Conservation (phyloP, 1,140 invertebrate genomes). For the Sitobion miscanthi region DNA sequence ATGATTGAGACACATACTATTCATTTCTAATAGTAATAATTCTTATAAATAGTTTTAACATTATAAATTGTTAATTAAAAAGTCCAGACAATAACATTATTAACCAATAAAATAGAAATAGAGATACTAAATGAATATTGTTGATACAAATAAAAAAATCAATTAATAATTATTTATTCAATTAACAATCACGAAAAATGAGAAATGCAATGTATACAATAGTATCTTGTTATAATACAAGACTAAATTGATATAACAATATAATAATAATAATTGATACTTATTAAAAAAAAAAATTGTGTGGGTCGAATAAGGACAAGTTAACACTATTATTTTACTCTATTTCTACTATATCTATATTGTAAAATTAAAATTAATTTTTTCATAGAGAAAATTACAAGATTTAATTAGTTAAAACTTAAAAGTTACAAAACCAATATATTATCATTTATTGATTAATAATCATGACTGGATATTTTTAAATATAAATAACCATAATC, state of each 20-base stretch:
- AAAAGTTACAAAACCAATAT: neutral
- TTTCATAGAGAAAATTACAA: neutral
- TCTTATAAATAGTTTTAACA: neutral
- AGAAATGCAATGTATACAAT: neutral
- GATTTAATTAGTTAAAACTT: neutral
- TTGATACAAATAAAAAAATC: neutral
- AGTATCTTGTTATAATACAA: neutral
- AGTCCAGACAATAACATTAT: neutral
- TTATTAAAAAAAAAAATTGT: neutral
- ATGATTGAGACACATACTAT: conserved; percentile 17
- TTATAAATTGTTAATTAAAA: conserved; percentile 17
- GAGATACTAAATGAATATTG: neutral
- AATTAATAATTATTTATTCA: neutral
- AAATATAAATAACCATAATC: neutral
- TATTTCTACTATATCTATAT: neutral
- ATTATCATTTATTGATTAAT: conserved; percentile 15
- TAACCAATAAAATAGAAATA: conserved; percentile 19
- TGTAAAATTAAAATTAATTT: neutral
- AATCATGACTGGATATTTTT: neutral
- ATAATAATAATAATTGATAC: neutral
- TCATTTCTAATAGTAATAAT: neutral
- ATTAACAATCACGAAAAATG: neutral
- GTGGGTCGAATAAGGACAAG: neutral
- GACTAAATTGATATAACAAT: neutral
- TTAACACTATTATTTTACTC: neutral